Evolutionary conservation across 2,888 invertebrate genomes (phyloP), one percentile per base, ranked within the genome.

Genomic region (Netelia melanura): DNA sequence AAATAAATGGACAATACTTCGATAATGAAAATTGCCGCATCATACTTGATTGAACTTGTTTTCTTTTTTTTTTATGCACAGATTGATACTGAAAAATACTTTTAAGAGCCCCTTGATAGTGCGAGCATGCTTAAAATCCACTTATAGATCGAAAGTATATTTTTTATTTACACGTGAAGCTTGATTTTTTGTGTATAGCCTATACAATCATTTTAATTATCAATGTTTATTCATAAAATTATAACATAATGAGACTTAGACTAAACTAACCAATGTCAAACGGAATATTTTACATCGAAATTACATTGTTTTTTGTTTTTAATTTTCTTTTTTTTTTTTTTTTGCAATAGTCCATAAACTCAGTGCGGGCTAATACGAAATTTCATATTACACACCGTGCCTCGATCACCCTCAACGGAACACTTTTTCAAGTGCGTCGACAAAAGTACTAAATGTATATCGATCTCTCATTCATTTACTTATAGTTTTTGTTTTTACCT

Each of bases 211-310:
- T 92, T 83, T 87, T 92, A 92, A 92, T 83, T 82, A 90, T 91
- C 91, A 92, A 38, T 92, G 90, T 92, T 91, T 90, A 91, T 91
- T 92, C 91, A 92, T 93, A 92, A 92, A 93, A 92, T 91, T 91
- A 89, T 92, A 92, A 93, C 91, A 88, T 91, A 93, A 91, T 92
- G 92, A 92, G 92, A 89, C 90, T 91, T 93, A 93, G 87, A 89
- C 92, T 92, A 92, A 58, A 78, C 90, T 91, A 90, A 87, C 90
- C 92, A 92, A 86, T 88, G 90, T 92, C 89, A 90, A 91, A 91
- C 90, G 91, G 91, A 93, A 92, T 93, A 92, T 92, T 90, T 92
- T 93, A 93, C 93, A 93, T 91, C 91, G 90, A 92, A 93, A 93
- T 92, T 93, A 93, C 93, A 93, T 89, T 86, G 88, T 83, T 79